Evolutionary conservation across 1,140 invertebrate species (phyloP).

Genomic region (Drosophila seguyi): DNA sequence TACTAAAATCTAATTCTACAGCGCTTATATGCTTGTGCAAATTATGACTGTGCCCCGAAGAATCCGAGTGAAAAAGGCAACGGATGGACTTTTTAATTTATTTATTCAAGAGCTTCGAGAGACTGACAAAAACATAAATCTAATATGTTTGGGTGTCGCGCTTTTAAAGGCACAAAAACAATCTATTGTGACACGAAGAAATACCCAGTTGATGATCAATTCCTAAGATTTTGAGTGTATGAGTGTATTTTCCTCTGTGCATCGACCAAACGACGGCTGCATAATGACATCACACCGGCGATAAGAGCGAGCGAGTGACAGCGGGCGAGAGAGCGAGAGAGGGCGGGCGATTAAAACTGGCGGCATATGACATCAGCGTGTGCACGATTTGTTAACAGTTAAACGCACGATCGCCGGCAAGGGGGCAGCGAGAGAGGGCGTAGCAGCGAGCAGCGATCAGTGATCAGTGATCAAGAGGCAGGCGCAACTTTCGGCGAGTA

Average conservation of each 20-base stretch:
- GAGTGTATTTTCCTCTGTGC: constrained; percentile 26
- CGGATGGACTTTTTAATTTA: neutral
- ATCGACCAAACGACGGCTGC: constrained; percentile 21
- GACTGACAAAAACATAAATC: constrained; percentile 7
- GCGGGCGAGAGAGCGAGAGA: neutral
- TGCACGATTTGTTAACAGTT: constrained; percentile 83
- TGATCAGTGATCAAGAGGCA: constrained; percentile 5
- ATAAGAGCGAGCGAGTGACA: constrained; percentile 15
- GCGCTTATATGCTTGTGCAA: neutral
- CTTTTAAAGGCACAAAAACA: constrained; percentile 1
- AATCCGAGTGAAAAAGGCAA: neutral
- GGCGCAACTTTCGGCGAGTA: constrained; percentile 11
- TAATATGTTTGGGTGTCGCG: neutral
- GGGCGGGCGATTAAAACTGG: constrained; percentile 26
- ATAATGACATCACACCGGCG: constrained; percentile 59
- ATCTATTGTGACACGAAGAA: constrained; percentile 5
- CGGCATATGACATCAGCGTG: constrained; percentile 77
- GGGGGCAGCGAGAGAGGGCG: neutral
- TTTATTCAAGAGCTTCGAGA: neutral
- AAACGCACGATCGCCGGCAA: constrained; percentile 55
- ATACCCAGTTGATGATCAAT: constrained; percentile 10
- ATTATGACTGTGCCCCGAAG: neutral
- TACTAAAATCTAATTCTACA: neutral
- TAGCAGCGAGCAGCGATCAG: constrained; percentile 6
- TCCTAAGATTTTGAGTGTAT: neutral